Evolutionary conservation across 2,113 vertebrate genomes (phyloP), one percentile per base, ranked within the genome.

Genomic region (Marmota flaviventris): DNA sequence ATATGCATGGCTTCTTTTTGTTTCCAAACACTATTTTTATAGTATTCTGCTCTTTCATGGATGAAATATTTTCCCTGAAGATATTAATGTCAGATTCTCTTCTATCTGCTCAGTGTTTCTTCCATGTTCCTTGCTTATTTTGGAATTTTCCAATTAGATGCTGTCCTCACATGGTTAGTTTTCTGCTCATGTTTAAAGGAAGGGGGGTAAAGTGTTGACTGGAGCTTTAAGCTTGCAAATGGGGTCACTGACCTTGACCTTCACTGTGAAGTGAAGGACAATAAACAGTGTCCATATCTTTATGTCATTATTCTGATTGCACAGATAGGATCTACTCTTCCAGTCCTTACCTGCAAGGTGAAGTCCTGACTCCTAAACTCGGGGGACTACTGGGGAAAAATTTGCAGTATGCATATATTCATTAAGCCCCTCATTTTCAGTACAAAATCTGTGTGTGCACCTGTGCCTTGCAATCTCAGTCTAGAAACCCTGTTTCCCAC

Each of bases 11-110:
- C 3, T 58, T 87, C 51, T 69, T 89, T 95, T 86, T 63, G 16
- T 84, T 89, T 83, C 67, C 17, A 93, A 92, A 58, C 61, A 67
- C 51, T 94, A 18, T 79, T 78, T 91, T 63, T 32, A 84, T 84
- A 88, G 18, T 34, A 94, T 56, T 10, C 32, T 48, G 13, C 75
- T 67, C 67, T 94, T 84, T 63, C 37, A 58, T 4, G 9, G 51
- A 88, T 94, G 32, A 93, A 94, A 89, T 73, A 69, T 75, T 92
- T 93, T 91, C 51, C 56, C 39, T 86, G 29, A 89, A 53, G 72
- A 84, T 90, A 78, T 65, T 69, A 93, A 56, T 79, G 25, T 42
- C 89, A 87, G 10, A 34, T 86, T 92, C 93, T 92, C 34, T 94
- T 69, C 32, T 78, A 42, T 78, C 45, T 94, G 48, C 18, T 79